Evolutionary conservation across 2,113 vertebrate genomes (phyloP), one percentile per base, ranked within the genome.

Genomic region (Pipra filicauda): DNA sequence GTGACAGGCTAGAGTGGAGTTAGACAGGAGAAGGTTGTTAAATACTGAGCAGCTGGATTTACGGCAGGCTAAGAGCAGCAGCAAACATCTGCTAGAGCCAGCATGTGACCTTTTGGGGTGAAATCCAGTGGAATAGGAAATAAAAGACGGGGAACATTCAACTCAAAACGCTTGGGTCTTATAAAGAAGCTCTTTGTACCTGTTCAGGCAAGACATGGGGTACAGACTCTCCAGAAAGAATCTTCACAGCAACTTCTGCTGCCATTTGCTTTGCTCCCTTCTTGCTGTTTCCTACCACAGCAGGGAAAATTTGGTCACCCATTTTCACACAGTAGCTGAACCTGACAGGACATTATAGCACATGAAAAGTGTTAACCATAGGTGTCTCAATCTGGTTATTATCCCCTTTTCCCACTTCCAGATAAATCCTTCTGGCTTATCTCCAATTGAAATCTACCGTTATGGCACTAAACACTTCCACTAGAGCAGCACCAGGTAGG

Each of bases 231-330:
- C 98, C 98, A 26, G 98, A 98, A 79, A 99, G 97, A 58, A 98
- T 98, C 96, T 98, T 99, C 96, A 99, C 98, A 24, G 99, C 99
- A 55, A 98, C 98, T 93, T 99, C 99, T 8, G 99, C 99, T 1
- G 99, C 99, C 97, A 99, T 98, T 97, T 99, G 99, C 92, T 99
- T 99, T 2, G 99, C 99, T 41, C 98, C 98, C 89, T 99, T 99
- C 97, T 99, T 99, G 97, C 99, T 99, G 74, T 99, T 99, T 67
- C 99, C 99, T 1, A 98, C 98, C 54, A 98, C 99, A 33, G 98
- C 97, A 41, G 98, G 98, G 96, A 99, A 99, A 67, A 98, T 95
- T 33, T 91, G 98, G 46, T 98, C 98, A 49, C 99, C 99, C 30
- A 99, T 97, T 76, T 98, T 99, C 81, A 99, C 99, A 75, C 98